Percentiles rank a stretch among this genome's conserved stretches.
Evolutionary conservation across 2,113 vertebrate genomes (phyloP).

Genomic region (Henicopernis longicauda): DNA sequence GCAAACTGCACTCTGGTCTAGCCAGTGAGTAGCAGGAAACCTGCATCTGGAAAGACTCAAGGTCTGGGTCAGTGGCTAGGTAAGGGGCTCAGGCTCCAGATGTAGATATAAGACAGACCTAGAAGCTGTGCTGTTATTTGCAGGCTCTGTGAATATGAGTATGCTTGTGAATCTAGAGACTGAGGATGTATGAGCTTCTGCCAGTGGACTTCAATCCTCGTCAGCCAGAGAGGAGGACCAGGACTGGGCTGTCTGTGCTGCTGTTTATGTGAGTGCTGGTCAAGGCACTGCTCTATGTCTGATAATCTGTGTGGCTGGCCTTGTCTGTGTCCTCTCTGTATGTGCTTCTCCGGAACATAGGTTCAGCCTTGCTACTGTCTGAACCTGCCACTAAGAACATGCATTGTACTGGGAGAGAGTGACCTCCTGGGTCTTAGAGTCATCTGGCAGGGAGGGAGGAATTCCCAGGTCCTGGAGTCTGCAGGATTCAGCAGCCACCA

Average conservation of each 20-base stretch:
- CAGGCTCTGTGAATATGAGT: not conserved
- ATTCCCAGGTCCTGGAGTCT: not conserved
- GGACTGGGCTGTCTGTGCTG: not conserved
- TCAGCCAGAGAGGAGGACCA: not conserved
- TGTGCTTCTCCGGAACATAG: not conserved
- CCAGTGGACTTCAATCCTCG: not conserved
- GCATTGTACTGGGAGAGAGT: not conserved
- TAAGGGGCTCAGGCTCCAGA: not conserved
- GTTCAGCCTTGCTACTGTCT: not conserved
- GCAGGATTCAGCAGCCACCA: not conserved
- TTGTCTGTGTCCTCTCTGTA: not conserved
- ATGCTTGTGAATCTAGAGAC: not conserved
- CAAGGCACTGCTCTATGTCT: not conserved
- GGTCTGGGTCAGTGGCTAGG: not conserved
- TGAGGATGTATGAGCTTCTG: not conserved
- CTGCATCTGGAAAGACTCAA: not conserved
- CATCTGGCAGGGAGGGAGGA: not conserved
- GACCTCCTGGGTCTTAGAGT: not conserved
- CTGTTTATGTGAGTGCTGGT: not conserved
- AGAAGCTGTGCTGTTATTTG: not conserved
- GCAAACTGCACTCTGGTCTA: not conserved
- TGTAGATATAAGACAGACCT: not conserved
- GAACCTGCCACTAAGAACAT: not conserved
- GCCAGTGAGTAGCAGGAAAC: not conserved
- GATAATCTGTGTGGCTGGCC: not conserved